phyloP scores from a whole-genome alignment of 2,888 invertebrate genomes.

The Mythimna lalbum region DNA sequence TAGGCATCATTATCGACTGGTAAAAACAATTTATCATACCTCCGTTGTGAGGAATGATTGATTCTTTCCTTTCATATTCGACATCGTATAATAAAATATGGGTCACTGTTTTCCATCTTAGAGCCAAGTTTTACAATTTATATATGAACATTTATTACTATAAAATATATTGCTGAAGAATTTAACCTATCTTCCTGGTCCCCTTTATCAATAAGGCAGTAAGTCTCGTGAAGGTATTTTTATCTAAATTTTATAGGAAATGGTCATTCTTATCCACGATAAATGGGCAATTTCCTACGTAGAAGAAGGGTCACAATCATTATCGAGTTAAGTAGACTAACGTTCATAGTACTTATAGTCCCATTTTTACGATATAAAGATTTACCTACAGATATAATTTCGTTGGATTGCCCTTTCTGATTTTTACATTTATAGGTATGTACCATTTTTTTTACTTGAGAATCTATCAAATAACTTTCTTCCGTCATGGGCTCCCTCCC shows the following conservation, averaged over 20 bases:
- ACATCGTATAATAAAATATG: slow-evolving; percentile 70
- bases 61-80: slow-evolving; percentile 75
- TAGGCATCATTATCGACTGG: slow-evolving; percentile 61
- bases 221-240: slow-evolving; percentile 24
- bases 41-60: slow-evolving; percentile 68
- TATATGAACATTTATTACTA: slow-evolving; percentile 2
- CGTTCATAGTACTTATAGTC: slow-evolving; percentile 18
- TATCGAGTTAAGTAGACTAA: slow-evolving; percentile 37
- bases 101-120: slow-evolving; percentile 64
- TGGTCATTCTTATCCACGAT: slow-evolving; percentile 14
- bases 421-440: slow-evolving; percentile 6
- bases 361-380: slow-evolving; percentile 17
- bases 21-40: slow-evolving; percentile 74
- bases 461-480: too few relatives aligned
- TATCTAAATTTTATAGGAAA: slow-evolving; percentile 16
- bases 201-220: slow-evolving; percentile 34
- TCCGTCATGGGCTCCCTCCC: too few relatives aligned
- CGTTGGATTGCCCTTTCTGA: slow-evolving; percentile 22
- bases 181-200: not conserved
- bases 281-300: slow-evolving; percentile 30
- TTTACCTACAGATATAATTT: slow-evolving; percentile 25
- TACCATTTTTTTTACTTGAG: too few relatives aligned
- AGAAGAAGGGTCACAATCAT: slow-evolving; percentile 31
- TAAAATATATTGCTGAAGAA: slow-evolving; percentile 6
- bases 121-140: slow-evolving; percentile 34